Conservation (phyloP, 2,113 vertebrate genomes). For the Spheniscus mendiculus region DNA sequence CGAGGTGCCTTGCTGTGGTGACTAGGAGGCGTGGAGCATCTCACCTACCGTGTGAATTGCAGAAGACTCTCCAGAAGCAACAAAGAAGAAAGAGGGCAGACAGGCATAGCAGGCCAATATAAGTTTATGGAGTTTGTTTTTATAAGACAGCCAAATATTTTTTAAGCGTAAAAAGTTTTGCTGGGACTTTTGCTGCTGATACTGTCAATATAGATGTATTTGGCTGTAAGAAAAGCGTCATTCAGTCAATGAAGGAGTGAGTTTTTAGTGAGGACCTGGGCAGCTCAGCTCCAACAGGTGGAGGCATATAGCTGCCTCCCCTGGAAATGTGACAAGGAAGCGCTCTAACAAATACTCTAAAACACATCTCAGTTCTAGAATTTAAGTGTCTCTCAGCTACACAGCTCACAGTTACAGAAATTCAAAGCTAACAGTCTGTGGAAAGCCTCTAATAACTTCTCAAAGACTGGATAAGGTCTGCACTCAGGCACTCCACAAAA, state of each 20-base stretch:
- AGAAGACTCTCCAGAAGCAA: neutral
- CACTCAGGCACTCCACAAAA: neutral
- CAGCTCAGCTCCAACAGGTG: neutral
- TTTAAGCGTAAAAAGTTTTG: neutral
- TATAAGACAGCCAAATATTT: neutral
- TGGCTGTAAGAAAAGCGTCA: neutral
- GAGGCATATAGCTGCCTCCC: neutral
- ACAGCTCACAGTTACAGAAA: neutral
- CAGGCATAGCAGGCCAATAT: neutral
- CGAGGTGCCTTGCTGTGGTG: neutral
- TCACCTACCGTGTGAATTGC: accelerated
- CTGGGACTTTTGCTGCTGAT: neutral
- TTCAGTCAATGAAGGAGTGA: neutral
- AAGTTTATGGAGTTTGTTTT: neutral
- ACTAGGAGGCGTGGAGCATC: neutral
- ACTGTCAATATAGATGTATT: neutral
- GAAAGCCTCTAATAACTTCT: neutral
- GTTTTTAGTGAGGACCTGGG: neutral
- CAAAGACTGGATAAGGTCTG: neutral
- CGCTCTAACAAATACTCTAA: neutral
- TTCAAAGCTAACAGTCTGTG: neutral
- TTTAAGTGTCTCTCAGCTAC: neutral
- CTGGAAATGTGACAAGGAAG: neutral
- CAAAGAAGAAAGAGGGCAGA: neutral
- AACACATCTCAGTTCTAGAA: neutral